Base-by-base conservation (phyloP, 92 coral and sea anemone genomes). In the Pocillopora grandis region DNA sequence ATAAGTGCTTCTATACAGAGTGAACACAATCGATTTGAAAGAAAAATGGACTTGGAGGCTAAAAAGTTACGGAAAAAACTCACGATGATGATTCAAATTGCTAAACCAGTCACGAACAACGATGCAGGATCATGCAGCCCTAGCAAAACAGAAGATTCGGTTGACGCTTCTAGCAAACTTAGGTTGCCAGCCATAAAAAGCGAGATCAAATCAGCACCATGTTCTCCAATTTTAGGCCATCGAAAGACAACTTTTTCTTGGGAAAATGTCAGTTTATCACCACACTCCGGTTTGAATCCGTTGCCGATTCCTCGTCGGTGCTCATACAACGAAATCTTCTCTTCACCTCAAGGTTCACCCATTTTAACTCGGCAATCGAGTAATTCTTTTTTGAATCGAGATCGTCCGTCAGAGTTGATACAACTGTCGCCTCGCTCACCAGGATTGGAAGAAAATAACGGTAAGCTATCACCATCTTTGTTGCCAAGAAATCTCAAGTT, bases 401-500 rank as follows among this genome's bases (percentile, higher is more conserved):
- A 36, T 33, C 79, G 78, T 15, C 86, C 62, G 36, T 56, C 80
- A 20, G 10, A 72, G 17, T 82, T 64, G 31, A n/a, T 33, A 27
- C 64, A 49, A 42, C 11, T 70, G 20, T 70, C 80, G 13, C 31
- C 79, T 7, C n/a, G 19, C 10, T 23, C 62, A 16, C 27, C 72
- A 48, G 37, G 17, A 14, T 3, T 58, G 23, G 79, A 73, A 23
- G 80, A 74, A 2, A 12, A 27, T 42, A 82, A 42, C 20, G 68
- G 31, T 10, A n/a, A 20, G 20, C 74, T 27, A 3, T 23, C 74
- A n/a, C 64, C 77, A 19, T 83, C 94, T 12, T 80, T 77, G 23
- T 17, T 90, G 76, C 87, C 96, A 36, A 61, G 93, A 75, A 83
- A 90, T 61, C 77, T 92, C 8, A 82, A 78, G 58, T 7, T 84